Base-by-base conservation (phyloP, 1,140 invertebrate species). In the Rhysida immarginata region DNA sequence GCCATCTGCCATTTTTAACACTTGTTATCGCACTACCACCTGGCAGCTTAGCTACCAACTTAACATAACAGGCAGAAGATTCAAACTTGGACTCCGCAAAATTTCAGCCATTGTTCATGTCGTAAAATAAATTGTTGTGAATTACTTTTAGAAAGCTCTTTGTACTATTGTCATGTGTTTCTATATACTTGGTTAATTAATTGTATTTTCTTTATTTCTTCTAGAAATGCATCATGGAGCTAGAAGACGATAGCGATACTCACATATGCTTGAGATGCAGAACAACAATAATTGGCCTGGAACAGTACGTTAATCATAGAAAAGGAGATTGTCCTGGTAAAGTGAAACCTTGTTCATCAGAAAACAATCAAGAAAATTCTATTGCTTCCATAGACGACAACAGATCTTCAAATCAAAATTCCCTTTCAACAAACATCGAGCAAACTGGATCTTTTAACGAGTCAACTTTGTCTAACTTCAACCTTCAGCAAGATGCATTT, bases 251-350 rank as follows among this genome's bases (percentile, higher is more conserved):
- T 42, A 83, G 87, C 27, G 85, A 89, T 64, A 82, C 75, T 1
- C 87, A 92, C 62, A 78, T 87, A 54, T 93, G 88, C 67, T 80
- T 91, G 54, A 85, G 85, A 62, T 93, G 88, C 70, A 82, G 85
- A 57, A 63, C 76, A 1, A 90, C 85, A 1, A 82, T 92, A 41
- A 69, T 79, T 16, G 86, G 87, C 0, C 72, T 93, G 0, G 78
- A 84, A 16, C 85, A 84, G 64, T 93, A 93, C 65, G 78, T 93
- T 0, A 75, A 75, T 13, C 87, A 91, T 64, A 77, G 86, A 25
- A 87, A 86, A 66, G 70, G 77, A 60, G 49, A 51, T 11, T 51
- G 49, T 27, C 49, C 49, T 16, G 49, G 23, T 51, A 8, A 26
- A n/a, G 26, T 26, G 14, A 78, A 53, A 72, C 76, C 44, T 67